Percentiles rank a stretch among this genome's conserved stretches.
Conservation (phyloP, 1,140 invertebrate species). For the Drosophila biarmipes region DNA sequence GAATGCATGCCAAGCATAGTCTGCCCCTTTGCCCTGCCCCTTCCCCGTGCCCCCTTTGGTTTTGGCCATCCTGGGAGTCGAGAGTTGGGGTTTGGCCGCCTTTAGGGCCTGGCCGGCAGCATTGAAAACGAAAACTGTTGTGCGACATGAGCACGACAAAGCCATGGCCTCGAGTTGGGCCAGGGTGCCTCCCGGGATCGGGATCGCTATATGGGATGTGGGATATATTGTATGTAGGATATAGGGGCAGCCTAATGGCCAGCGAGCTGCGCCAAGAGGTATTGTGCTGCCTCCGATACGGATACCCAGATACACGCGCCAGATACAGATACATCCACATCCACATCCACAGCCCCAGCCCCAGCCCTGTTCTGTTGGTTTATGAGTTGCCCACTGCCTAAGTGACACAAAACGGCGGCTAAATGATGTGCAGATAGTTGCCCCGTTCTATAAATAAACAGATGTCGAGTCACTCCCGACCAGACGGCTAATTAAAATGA, state of each 20-base stretch:
- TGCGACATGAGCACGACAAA: slow-evolving; percentile 79
- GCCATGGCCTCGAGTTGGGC: slow-evolving; percentile 57
- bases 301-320: slow-evolving; percentile 76
- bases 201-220: slow-evolving; percentile 17
- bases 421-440: slow-evolving; percentile 78
- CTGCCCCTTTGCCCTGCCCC: slow-evolving; percentile 6
- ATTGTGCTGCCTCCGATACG: slow-evolving; percentile 54
- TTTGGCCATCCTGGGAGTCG: slow-evolving; percentile 29
- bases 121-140: slow-evolving; percentile 82
- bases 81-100: slow-evolving; percentile 40
- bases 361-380: slow-evolving; percentile 42
- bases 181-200: slow-evolving; percentile 37
- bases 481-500: slow-evolving; percentile 75
- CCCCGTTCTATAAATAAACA: slow-evolving; percentile 74
- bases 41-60: background rate
- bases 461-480: slow-evolving; percentile 62
- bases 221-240: slow-evolving; percentile 2
- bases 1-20: slow-evolving; percentile 81
- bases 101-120: slow-evolving; percentile 56
- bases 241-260: slow-evolving; percentile 50
- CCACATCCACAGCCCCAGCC: background rate
- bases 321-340: slow-evolving; percentile 66
- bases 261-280: slow-evolving; percentile 36
- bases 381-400: slow-evolving; percentile 68
- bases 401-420: slow-evolving; percentile 77